Evolutionary conservation across 2,113 vertebrate species (phyloP), one percentile per base, ranked within the genome.

Genomic region (Oceanodroma tethys): DNA sequence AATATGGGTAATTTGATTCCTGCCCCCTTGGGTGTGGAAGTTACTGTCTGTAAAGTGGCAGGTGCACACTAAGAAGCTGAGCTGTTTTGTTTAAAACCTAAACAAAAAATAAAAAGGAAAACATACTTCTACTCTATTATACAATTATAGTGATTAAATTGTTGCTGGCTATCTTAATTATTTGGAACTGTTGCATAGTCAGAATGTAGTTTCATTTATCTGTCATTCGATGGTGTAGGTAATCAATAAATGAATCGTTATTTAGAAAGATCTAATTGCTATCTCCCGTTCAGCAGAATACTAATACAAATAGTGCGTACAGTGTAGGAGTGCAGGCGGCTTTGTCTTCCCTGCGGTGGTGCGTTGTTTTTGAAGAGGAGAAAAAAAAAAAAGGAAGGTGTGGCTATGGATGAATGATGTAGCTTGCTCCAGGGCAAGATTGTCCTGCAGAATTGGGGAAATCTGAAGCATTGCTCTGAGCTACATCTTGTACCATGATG

Each of bases 361-460:
- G 75, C 47, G 6, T 90, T 93, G 71, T 95, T 94, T 94, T 89
- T 95, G 91, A 80, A 47, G 59, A 75, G 56, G 11, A 10, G 2
- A 16, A 16, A 26, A 30, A 25, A 68, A 86, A 74, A 82, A 81
- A 80, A 72, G 38, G 67, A 60, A 94, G 98, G 94, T 96, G 95
- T 96, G 97, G 93, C 86, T 93, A 56, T 34, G 94, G 93, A 58
- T 95, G 97, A 95, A 53, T 88, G 91, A 96, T 97, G 98, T 92
- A 97, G 91, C 93, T 97, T 85, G 96, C 98, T 96, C 25, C 68
- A 96, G 98, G 98, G 98, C 97, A 98, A 93, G 95, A 88, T 79
- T 98, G 98, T 97, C 97, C 98, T 93, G 97, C 94, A 97, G 96
- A 96, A 94, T 93, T 96, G 98, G 98, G 92, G 97, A 98, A 97